These are phyloP conservation scores for Rhinogobius similis DNA, from an alignment of 2,113 vertebrate species.

Conservation along the genomic window DNA sequence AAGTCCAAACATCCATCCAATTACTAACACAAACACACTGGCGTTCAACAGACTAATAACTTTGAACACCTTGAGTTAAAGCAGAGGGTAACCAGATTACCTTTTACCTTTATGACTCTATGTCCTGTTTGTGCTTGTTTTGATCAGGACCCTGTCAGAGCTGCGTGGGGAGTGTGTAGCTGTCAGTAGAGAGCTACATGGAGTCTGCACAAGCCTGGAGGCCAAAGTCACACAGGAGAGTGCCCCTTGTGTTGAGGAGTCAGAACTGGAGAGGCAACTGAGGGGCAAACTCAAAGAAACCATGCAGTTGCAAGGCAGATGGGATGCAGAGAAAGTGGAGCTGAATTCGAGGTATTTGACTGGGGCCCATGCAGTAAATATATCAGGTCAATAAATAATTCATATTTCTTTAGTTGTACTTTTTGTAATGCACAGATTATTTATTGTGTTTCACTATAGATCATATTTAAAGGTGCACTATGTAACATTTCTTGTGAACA, in stretches of 20 bases:
- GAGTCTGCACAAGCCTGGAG: constrained; percentile 77
- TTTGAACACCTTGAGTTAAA: constrained; percentile 4
- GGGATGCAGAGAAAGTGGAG: constrained; percentile 80
- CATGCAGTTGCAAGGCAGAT: constrained; percentile 79
- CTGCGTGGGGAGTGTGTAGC: constrained; percentile 72
- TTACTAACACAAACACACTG: constrained; percentile 29
- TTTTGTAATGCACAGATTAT: background rate
- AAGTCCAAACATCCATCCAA: constrained; percentile 43
- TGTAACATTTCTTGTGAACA: too few species aligned
- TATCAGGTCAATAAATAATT: too few species aligned
- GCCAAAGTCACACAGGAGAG: constrained; percentile 57
- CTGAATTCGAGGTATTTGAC: constrained; percentile 82
- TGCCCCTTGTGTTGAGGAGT: constrained; percentile 54
- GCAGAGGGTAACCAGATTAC: constrained; percentile 14
- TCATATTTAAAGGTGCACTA: too few species aligned
- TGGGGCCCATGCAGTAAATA: too few species aligned
- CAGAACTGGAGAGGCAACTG: constrained; percentile 74
- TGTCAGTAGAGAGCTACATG: constrained; percentile 65
- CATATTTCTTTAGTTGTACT: too few species aligned
- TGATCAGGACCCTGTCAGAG: constrained; percentile 78
- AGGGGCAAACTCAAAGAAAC: constrained; percentile 77
- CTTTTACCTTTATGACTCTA: background rate
- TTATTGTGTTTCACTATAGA: background rate
- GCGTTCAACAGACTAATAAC: background rate
- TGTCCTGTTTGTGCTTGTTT: constrained; percentile 23